Percentiles rank a stretch among this genome's conserved stretches.
Evolutionary conservation across 2,888 invertebrate species (phyloP).

Genomic region (Camptogramma bilineatum): DNA sequence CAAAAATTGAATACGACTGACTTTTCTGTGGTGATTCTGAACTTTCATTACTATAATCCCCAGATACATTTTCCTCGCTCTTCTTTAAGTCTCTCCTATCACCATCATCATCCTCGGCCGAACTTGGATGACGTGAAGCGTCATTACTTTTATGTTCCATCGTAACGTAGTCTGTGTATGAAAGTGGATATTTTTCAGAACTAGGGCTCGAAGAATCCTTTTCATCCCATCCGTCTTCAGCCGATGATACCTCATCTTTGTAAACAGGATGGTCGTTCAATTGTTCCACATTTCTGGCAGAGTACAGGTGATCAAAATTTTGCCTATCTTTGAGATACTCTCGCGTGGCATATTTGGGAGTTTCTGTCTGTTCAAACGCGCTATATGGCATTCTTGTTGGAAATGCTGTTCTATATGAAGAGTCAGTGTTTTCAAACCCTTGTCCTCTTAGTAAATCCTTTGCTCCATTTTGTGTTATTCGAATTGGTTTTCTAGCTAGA

Average conservation of each 20-base stretch:
- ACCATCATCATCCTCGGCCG: constrained; percentile 13
- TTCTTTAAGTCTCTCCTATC: constrained; percentile 26
- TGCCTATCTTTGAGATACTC: constrained; percentile 49
- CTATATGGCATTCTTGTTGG: constrained; percentile 41
- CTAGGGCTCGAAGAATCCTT: constrained; percentile 40
- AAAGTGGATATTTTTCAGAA: constrained; percentile 37
- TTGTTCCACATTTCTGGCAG: constrained; percentile 29
- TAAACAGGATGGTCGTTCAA: constrained; percentile 13
- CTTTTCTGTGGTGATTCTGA: constrained; percentile 27
- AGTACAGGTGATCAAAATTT: constrained; percentile 46
- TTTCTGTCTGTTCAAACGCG: constrained; percentile 38
- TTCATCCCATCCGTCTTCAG: constrained; percentile 42
- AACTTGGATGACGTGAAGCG: constrained; percentile 8
- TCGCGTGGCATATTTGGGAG: constrained; percentile 46
- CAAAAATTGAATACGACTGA: constrained; percentile 44
- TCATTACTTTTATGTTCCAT: constrained; percentile 31
- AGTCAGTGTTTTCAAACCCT: constrained; percentile 24
- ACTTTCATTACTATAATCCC: constrained; percentile 5
- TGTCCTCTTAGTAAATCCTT: constrained; percentile 4
- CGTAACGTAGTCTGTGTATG: constrained; percentile 33
- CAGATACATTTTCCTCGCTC: constrained; percentile 8
- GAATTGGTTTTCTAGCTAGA: constrained; percentile 23
- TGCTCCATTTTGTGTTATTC: constrained; percentile 7
- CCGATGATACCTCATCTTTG: constrained; percentile 25
- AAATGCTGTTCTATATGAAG: constrained; percentile 45